These are phyloP conservation scores for Etheostoma nigrum DNA, from an alignment of 2,797 vertebrate genomes.

Conservation along the genomic window DNA sequence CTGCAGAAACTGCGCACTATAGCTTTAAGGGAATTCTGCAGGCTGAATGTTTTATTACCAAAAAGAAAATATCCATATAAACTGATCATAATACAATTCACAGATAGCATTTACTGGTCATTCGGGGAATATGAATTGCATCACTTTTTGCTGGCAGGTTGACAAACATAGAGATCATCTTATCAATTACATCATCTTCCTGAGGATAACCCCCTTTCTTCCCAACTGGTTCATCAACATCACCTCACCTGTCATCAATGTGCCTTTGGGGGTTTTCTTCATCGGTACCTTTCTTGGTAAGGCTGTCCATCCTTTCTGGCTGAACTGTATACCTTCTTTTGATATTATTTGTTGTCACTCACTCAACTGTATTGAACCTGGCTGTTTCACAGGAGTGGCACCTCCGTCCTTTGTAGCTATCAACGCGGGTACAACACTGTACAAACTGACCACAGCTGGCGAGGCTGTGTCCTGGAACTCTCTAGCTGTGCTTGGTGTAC, in stretches of 20 bases:
- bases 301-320: constrained; percentile 25
- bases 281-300: constrained; percentile 98
- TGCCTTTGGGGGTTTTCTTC: constrained; percentile 98
- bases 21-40: background rate
- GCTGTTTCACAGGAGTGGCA: constrained; percentile 90
- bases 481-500: constrained; percentile 91
- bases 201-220: constrained; percentile 98
- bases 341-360: background rate
- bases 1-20: background rate
- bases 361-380: constrained; percentile 31
- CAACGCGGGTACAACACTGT: constrained; percentile 97
- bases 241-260: constrained; percentile 97
- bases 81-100: background rate
- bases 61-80: background rate
- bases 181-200: constrained; percentile 99
- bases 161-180: constrained; percentile 97
- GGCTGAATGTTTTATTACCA: background rate
- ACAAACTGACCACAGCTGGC: constrained; percentile 97
- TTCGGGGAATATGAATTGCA: background rate
- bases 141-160: constrained; percentile 85
- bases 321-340: background rate
- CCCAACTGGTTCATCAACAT: constrained; percentile 99
- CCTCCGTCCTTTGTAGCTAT: constrained; percentile 98
- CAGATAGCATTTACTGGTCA: background rate
- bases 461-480: constrained; percentile 99